Evolutionary conservation across 2,797 vertebrate genomes (phyloP).

Genomic region (Intellagama lesueurii): DNA sequence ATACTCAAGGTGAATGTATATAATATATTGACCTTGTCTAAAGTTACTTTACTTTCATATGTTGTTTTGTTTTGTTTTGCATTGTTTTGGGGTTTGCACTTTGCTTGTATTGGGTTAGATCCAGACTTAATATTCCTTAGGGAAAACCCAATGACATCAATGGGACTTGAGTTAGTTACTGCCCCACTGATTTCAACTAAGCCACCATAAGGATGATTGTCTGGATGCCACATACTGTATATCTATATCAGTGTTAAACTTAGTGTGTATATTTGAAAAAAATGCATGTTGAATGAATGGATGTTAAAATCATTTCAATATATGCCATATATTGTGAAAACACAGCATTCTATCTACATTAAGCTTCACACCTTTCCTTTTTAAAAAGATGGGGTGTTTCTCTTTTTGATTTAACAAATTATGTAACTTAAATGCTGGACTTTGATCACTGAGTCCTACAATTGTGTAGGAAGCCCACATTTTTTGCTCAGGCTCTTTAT

Average conservation of each 20-base stretch:
- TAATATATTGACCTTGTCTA: neutral
- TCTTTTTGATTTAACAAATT: constrained; percentile 21
- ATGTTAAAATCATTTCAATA: neutral
- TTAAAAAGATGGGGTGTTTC: constrained; percentile 24
- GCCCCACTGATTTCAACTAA: neutral
- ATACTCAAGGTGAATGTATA: neutral
- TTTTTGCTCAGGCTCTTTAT: neutral
- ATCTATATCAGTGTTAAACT: neutral
- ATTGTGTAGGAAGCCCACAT: neutral
- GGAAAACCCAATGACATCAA: neutral
- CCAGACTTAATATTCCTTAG: neutral
- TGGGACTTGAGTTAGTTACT: neutral
- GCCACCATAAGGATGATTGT: neutral
- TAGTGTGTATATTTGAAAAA: neutral
- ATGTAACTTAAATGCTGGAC: neutral
- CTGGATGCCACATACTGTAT: neutral
- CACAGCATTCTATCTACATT: neutral
- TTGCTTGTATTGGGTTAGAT: neutral
- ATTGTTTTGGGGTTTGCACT: neutral
- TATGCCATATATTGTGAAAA: neutral
- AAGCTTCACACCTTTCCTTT: neutral
- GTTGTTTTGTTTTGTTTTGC: too few relatives aligned
- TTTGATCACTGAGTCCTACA: neutral
- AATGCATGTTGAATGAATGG: neutral
- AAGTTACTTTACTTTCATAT: neutral